These are phyloP conservation scores for Drosophila ohnishii DNA, from an alignment of 1,140 invertebrate species.

Conservation along the genomic window DNA sequence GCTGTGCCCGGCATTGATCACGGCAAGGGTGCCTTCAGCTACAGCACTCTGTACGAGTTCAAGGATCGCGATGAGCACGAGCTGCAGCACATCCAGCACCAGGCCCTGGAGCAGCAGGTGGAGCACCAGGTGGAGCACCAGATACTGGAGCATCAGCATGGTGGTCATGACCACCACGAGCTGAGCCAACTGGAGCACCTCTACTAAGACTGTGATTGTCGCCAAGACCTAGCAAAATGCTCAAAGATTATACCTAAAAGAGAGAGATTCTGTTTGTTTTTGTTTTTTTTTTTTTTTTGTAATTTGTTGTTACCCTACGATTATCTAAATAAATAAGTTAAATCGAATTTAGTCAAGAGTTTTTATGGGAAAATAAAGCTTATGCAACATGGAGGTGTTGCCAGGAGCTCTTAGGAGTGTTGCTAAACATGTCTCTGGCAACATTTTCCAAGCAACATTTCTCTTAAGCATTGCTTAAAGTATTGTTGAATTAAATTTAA, in stretches of 20 bases:
- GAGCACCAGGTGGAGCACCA: slow-evolving; percentile 59
- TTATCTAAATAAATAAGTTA: slow-evolving; percentile 34
- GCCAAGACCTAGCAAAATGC: slow-evolving; percentile 34
- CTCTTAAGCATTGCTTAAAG: too few species aligned
- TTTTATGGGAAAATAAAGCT: neutral
- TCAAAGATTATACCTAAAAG: slow-evolving; percentile 18
- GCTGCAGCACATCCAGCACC: slow-evolving; percentile 57
- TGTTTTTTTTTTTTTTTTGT: slow-evolving; percentile 30
- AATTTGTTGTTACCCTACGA: slow-evolving; percentile 3
- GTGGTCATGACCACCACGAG: slow-evolving; percentile 15
- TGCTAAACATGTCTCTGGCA: neutral
- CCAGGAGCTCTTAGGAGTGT: neutral
- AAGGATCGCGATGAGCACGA: slow-evolving; percentile 71
- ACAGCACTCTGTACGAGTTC: slow-evolving; percentile 77
- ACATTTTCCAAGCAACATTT: neutral
- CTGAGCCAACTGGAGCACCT: slow-evolving; percentile 31
- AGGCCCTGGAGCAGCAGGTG: slow-evolving; percentile 53
- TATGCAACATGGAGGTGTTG: neutral
- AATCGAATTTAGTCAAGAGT: neutral
- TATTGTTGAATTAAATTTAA: neutral
- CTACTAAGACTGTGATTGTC: slow-evolving; percentile 49
- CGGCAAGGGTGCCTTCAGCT: slow-evolving; percentile 78
- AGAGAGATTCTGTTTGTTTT: slow-evolving; percentile 31
- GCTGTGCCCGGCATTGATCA: slow-evolving; percentile 77
- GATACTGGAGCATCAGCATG: slow-evolving; percentile 22